Percentiles rank a stretch among this genome's conserved stretches.
Conservation (phyloP, 2,888 invertebrate species). For the Xylota sylvarum region DNA sequence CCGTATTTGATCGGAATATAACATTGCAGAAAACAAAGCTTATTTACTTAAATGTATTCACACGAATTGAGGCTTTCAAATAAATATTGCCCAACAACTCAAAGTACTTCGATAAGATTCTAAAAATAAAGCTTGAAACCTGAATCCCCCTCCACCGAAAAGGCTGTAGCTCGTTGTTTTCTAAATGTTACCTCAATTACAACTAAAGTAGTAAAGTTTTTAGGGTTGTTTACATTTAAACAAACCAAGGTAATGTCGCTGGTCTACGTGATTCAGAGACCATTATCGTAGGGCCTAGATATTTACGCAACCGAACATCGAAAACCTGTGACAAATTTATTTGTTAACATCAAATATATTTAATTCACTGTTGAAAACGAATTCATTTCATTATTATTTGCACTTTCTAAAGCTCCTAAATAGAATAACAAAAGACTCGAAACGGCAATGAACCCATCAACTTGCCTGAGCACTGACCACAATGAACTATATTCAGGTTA, state of each 20-base stretch:
- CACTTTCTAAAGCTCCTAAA: conserved; percentile 52
- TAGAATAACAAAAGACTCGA: conserved; percentile 31
- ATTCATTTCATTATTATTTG: conserved; percentile 11
- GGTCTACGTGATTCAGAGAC: background rate
- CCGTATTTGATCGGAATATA: no score
- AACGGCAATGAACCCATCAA: conserved; percentile 57
- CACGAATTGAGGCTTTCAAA: no score
- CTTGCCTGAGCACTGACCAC: background rate
- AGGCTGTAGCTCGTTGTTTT: no score
- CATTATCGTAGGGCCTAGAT: background rate
- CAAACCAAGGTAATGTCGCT: background rate
- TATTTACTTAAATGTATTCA: no score
- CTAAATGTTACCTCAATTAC: no score
- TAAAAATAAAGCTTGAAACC: no score
- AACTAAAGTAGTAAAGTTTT: no score
- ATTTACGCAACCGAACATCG: background rate
- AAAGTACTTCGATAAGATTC: no score
- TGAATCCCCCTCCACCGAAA: no score
- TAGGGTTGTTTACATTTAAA: background rate
- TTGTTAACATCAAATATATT: background rate
- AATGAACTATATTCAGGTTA: conserved; percentile 46
- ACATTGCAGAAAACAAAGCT: no score
- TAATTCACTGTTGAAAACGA: conserved; percentile 12
- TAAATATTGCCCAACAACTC: no score
- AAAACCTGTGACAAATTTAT: background rate